Percentiles rank a stretch among this genome's conserved stretches.
phyloP scores from a whole-genome alignment of 1,140 invertebrate genomes.

The Asobara japonica region DNA sequence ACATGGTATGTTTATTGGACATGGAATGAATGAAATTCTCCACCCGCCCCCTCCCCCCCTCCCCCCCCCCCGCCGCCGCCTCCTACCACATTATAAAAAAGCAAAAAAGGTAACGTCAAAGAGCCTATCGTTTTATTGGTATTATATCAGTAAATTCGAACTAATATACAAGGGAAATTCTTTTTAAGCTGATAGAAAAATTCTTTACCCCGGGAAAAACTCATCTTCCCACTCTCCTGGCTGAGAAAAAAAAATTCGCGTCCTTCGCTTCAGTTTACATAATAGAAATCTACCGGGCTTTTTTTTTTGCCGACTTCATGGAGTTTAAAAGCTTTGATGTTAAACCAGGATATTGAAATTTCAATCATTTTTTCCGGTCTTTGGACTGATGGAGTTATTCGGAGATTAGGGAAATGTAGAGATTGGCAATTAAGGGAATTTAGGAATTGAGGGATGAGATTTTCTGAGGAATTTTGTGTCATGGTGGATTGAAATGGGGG shows the following conservation, averaged over 20 bases:
- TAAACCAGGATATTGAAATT: conserved; percentile 35
- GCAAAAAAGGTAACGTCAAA: neutral
- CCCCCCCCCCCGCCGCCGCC: neutral
- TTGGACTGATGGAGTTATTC: neutral
- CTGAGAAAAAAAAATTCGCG: conserved; percentile 1
- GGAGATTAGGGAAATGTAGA: neutral
- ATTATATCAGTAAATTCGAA: conserved; percentile 4
- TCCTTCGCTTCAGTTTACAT: neutral
- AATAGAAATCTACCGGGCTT: conserved; percentile 13
- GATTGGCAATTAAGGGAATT: too few relatives aligned
- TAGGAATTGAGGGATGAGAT: too few relatives aligned
- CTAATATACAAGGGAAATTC: conserved; percentile 4
- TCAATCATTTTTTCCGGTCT: neutral
- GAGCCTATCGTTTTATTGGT: neutral
- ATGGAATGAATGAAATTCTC: conserved; percentile 7
- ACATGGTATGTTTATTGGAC: conserved; percentile 16
- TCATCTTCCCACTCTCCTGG: conserved; percentile 8
- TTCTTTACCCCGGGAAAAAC: neutral
- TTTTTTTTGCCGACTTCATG: conserved; percentile 27
- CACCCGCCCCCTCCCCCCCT: neutral
- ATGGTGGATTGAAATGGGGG: too few relatives aligned
- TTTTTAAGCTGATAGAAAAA: neutral
- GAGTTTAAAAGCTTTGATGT: conserved; percentile 34
- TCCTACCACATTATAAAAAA: too few relatives aligned
- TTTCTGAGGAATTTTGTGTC: too few relatives aligned